Percentiles rank a stretch among this genome's conserved stretches.
Evolutionary conservation across 2,797 vertebrate species (phyloP).

Genomic region (Sebastes aleutianus): DNA sequence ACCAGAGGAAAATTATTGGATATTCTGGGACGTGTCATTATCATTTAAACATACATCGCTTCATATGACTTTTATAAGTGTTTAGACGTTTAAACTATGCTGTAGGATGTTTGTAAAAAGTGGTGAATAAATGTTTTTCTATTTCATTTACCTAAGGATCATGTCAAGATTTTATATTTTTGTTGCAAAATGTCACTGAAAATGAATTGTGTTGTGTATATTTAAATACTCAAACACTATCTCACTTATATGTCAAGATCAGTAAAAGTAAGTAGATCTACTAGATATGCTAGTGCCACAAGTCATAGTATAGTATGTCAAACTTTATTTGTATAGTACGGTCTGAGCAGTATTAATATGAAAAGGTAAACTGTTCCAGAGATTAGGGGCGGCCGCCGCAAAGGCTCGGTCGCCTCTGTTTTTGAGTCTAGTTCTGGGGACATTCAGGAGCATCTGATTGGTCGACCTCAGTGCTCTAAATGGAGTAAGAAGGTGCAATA

Average conservation of each 20-base stretch:
- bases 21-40: neutral
- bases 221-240: neutral
- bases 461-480: too few species aligned
- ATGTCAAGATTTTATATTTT: neutral
- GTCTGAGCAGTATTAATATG: too few species aligned
- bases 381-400: too few species aligned
- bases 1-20: neutral
- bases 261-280: neutral
- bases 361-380: too few species aligned
- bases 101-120: conserved; percentile 26
- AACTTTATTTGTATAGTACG: too few species aligned
- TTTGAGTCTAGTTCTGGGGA: too few species aligned
- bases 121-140: conserved; percentile 42
- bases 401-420: too few species aligned
- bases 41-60: neutral
- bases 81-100: conserved; percentile 14
- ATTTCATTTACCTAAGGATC: conserved; percentile 15
- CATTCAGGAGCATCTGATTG: too few species aligned
- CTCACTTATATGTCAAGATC: neutral
- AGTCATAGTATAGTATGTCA: too few species aligned
- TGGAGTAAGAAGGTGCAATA: too few species aligned
- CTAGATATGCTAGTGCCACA: neutral
- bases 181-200: neutral
- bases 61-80: neutral
- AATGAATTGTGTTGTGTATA: neutral